Base-by-base conservation (phyloP, 23 tunicate species). In the Botrylloides violaceus region DNA sequence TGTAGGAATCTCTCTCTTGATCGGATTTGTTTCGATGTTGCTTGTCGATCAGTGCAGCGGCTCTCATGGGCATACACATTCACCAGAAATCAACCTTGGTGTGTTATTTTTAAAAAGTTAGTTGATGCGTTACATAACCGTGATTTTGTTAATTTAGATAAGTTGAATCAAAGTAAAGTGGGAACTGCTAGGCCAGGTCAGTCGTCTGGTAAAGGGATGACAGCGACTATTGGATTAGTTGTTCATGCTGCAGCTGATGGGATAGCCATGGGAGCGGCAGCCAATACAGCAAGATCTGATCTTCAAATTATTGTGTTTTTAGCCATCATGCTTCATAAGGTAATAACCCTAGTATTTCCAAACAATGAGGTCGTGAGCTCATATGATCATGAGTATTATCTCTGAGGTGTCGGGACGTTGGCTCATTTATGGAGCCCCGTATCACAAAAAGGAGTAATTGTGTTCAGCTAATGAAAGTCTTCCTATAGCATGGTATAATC, bases 221-320 rank as follows among this genome's bases (percentile, higher is more conserved):
- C 99, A 2, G 99, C 95, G 3, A 94, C 95, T 1, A 86, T 86
- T 2, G 95, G 99, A 4, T 37, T 94, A 27, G 99, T 94, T 21
- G 95, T 94, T 9, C 99, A 94, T 71, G 95, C 99, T 29, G 95
- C 99, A 3, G 99, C 99, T 3, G 99, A 94, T 76, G 99, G 99
- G 0, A 70, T 94, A 3, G 95, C 95, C 33, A 22, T 93, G 66
- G 95, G 99, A 29, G 99, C 99, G 21, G 99, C 99, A 28, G 85
- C 96, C 4, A 83, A 81, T 58, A 87, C 99, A 7, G 81, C 86
- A 3, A 65, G 92, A 34, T 58, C 72, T 21, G 94, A 89, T 58
- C 71, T 94, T 31, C 99, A 94, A 66, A 32, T 87, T 27, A 94
- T 94, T 21, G 99, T 94, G 2, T 94, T 94, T 71, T 47, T 94